Evolutionary conservation across 2,113 vertebrate species (phyloP), one percentile per base, ranked within the genome.

Genomic region (Psilopogon haemacephalus): DNA sequence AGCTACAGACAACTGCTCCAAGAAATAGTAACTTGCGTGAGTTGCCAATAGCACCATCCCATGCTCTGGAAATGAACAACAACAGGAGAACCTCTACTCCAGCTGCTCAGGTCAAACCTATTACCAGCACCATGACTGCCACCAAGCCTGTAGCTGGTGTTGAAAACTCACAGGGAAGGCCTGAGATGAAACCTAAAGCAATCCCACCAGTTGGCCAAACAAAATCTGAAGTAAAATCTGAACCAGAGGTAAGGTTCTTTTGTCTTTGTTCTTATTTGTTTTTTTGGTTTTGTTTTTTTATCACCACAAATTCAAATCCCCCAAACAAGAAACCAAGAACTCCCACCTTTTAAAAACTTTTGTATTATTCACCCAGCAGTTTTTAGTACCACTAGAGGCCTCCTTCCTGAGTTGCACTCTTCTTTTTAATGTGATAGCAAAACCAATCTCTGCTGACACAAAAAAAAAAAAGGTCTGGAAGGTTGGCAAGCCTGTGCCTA

Each of bases 21-120:
- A 98, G 99, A 48, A 99, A 99, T 79, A 99, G 99, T 93, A 99
- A 99, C 92, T 84, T 99, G 67, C 98, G 99, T 0, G 99, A 99
- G 90, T 70, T 99, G 76, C 99, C 99, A 0, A 98, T 99, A 15
- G 99, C 99, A 15, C 98, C 99, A 0, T 93, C 98, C 10, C 98
- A 98, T 0, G 85, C 95, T 1, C 44, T 97, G 32, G 97, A 98
- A 63, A 88, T 97, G 90, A 98, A 91, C 84, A 97, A 88, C 97
- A 89, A 52, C 75, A 98, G 97, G 46, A 85, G 97, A 23, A 69
- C 88, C 58, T 95, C 98, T 38, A 91, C 98, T 6, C 97, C 98
- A 5, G 94, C 98, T 3, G 97, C 98, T 81, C 98, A 98, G 74
- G 97, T 97, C 77, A 98, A 98, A 79, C 98, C 98, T 35, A 89